These are phyloP conservation scores for Drosophila kuntzei DNA, from an alignment of 2,888 invertebrate species.

Conservation along the genomic window DNA sequence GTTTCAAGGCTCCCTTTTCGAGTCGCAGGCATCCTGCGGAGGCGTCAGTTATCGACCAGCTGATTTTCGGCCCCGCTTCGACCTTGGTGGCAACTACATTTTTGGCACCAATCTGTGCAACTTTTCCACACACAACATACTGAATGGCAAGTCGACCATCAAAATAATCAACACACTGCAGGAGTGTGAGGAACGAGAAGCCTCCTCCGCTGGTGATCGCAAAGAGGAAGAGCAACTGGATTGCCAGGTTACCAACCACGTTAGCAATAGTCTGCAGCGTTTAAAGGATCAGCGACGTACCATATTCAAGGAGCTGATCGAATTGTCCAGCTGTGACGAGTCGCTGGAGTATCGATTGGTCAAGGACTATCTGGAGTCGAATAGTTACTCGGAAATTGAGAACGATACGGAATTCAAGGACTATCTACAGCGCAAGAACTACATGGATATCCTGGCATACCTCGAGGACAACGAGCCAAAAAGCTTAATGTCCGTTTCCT, in stretches of 20 bases:
- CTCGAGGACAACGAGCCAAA: slow-evolving; percentile 78
- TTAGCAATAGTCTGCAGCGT: slow-evolving; percentile 71
- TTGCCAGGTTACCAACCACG: slow-evolving; percentile 27
- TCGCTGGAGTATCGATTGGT: slow-evolving; percentile 84
- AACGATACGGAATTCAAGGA: slow-evolving; percentile 84
- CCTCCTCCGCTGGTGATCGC: slow-evolving; percentile 4
- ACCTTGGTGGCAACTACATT: slow-evolving; percentile 72
- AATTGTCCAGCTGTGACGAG: slow-evolving; percentile 83
- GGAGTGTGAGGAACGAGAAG: slow-evolving; percentile 68
- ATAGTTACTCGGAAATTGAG: slow-evolving; percentile 85
- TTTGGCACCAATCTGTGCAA: slow-evolving; percentile 83
- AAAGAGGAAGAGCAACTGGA: slow-evolving; percentile 4
- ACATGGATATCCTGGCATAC: slow-evolving; percentile 83
- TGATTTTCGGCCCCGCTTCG: slow-evolving; percentile 77
- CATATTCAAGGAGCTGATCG: slow-evolving; percentile 82
- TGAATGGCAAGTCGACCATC: slow-evolving; percentile 83
- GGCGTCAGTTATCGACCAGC: slow-evolving; percentile 71
- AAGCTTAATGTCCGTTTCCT: slow-evolving; percentile 75
- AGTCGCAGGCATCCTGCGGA: slow-evolving; percentile 60
- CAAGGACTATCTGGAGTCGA: slow-evolving; percentile 85
- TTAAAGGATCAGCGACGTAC: slow-evolving; percentile 79
- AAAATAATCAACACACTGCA: slow-evolving; percentile 77
- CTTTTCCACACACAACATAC: slow-evolving; percentile 79
- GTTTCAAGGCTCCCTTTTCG: slow-evolving; percentile 84
- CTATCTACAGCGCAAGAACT: slow-evolving; percentile 84